Conservation (phyloP, 1,140 invertebrate genomes). For the Diachasmimorpha longicaudata region DNA sequence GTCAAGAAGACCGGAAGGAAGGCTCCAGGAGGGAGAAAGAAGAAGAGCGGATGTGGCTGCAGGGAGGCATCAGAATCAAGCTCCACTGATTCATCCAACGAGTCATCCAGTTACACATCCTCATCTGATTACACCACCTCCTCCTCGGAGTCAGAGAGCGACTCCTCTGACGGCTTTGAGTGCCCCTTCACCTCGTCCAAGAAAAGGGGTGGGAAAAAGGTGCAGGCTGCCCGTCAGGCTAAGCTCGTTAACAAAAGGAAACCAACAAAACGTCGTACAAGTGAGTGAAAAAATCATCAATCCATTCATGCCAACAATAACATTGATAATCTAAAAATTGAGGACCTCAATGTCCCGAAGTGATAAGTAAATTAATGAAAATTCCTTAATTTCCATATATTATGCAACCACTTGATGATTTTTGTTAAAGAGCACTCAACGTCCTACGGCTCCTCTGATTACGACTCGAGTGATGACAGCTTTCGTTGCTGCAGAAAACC, state of each 20-base stretch:
- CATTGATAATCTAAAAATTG: no score
- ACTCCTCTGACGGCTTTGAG: neutral
- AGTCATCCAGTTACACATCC: neutral
- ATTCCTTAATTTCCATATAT: neutral
- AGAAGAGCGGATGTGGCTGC: neutral
- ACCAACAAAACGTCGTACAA: neutral
- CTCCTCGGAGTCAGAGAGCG: neutral
- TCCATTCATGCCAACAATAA: no score
- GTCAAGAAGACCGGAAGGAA: neutral
- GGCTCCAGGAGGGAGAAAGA: neutral
- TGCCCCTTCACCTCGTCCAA: neutral
- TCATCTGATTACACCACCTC: slow-evolving; percentile 14
- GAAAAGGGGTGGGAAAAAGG: neutral
- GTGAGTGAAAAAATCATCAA: neutral
- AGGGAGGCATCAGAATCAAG: neutral
- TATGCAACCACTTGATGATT: no score
- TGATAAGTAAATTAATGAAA: no score
- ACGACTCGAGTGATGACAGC: neutral
- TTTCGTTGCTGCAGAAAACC: neutral
- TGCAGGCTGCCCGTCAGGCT: neutral
- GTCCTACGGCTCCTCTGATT: neutral
- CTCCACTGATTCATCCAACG: neutral
- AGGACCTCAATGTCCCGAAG: no score
- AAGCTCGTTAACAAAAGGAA: neutral
- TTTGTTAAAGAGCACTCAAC: neutral